Conservation (phyloP, 2,888 invertebrate genomes). For the Furcula furcula region DNA sequence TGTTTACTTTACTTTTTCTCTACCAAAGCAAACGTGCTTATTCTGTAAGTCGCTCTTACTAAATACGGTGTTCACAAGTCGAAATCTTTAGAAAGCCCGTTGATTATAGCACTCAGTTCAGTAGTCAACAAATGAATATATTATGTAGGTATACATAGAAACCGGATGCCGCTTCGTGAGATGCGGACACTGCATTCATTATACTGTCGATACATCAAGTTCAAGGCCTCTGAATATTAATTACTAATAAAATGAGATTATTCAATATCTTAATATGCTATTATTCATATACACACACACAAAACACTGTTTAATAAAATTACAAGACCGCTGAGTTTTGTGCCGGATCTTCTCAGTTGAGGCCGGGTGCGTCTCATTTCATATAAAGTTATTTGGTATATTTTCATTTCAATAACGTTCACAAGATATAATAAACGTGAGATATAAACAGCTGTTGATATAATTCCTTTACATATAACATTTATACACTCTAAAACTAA, state of each 20-base stretch:
- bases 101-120: conserved; percentile 15
- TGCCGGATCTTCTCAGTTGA: too few relatives aligned
- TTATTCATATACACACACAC: too few relatives aligned
- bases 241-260: not conserved
- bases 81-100: conserved; percentile 35
- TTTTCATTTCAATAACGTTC: too few relatives aligned
- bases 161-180: conserved; percentile 19
- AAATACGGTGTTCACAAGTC: not conserved
- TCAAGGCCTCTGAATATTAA: conserved; percentile 22
- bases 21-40: not conserved
- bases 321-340: too few relatives aligned
- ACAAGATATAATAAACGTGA: too few relatives aligned
- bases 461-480: too few relatives aligned
- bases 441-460: too few relatives aligned
- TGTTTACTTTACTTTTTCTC: not conserved
- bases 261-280: too few relatives aligned
- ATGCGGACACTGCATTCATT: conserved; percentile 14
- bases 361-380: too few relatives aligned
- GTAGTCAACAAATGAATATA: conserved; percentile 12
- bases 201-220: conserved; percentile 15
- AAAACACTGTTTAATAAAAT: too few relatives aligned
- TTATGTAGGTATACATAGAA: conserved; percentile 9
- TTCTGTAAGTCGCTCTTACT: not conserved
- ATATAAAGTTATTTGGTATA: too few relatives aligned
- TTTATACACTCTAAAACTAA: too few relatives aligned